Evolutionary conservation across 1,140 invertebrate genomes (phyloP), one percentile per base, ranked within the genome.

Genomic region (Apis laboriosa): DNA sequence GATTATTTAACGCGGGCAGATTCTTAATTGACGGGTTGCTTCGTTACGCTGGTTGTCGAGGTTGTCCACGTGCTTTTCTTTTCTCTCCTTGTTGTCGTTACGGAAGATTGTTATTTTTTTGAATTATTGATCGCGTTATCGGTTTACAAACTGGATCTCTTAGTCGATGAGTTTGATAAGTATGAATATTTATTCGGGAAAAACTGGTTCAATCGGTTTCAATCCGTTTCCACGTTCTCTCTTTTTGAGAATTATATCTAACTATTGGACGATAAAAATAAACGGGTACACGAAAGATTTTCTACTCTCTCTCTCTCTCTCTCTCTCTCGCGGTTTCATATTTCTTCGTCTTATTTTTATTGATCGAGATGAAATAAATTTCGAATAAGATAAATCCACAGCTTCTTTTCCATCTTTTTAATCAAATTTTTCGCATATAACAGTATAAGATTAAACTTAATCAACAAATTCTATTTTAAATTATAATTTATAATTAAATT

Each of bases 1-100:
- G 21, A 56, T 60, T 67, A 67, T 81, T 81, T 64, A 67, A 61
- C 61, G 51, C 61, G 34, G 15, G 17, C 9, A 8, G 71, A 80
- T 80, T 80, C 24, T 61, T 55, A 51, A 75, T 75, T 19, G 13
- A 66, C 55, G 34, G 24, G 4, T 17, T 2, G 19, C 13, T 17
- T 51, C n/a, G 74, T 76, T 76, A 76, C 43, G 34, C 34, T 43
- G 5, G 34, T 17, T 13, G 15, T 55, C 53, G 15, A 55, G 2
- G 11, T 1, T 24, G 24, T 12, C 1, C 55, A 17, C 58, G n/a
- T 43, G 11, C 21, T 60, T 60, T 60, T 60, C 19, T 60, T 60
- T n/a, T 60, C 58, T n/a, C 19, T 60, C 19, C 19, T 24, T 12
- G 21, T 60, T n/a, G 58, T 19, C 11, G 58, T n/a, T 60, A 21